Conservation (phyloP, 2,113 vertebrate genomes). For the Microcebus jonahi region DNA sequence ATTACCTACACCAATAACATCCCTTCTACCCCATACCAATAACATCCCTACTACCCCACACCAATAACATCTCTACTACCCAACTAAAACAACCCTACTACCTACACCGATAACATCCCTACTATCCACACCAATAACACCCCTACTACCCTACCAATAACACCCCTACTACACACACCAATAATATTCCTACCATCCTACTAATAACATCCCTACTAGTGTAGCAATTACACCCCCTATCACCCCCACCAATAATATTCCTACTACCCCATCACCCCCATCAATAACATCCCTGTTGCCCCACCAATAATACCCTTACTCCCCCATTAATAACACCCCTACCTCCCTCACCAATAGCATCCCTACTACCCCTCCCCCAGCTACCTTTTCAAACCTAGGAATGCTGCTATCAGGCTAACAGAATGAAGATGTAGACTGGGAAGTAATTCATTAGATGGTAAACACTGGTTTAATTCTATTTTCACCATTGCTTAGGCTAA, state of each 20-base stretch:
- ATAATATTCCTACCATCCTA: neutral
- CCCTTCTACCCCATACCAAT: neutral
- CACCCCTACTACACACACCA: neutral
- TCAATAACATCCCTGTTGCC: neutral
- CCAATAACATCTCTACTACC: no score
- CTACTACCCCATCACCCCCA: neutral
- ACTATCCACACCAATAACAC: neutral
- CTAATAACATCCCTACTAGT: no score
- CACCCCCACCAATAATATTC: neutral
- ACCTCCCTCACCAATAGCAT: neutral
- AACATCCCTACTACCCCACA: neutral
- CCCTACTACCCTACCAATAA: neutral
- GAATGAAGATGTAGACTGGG: neutral
- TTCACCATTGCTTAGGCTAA: neutral
- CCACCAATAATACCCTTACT: neutral
- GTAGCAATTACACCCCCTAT: no score
- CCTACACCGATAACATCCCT: neutral
- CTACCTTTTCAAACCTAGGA: neutral
- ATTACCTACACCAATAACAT: no score
- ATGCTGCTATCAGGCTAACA: neutral
- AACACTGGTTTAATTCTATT: neutral
- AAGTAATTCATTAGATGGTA: neutral
- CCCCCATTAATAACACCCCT: neutral
- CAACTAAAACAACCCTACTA: neutral
- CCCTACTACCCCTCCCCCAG: neutral